These are phyloP conservation scores for Hyles vespertilio DNA, from an alignment of 1,140 invertebrate genomes.

Conservation along the genomic window DNA sequence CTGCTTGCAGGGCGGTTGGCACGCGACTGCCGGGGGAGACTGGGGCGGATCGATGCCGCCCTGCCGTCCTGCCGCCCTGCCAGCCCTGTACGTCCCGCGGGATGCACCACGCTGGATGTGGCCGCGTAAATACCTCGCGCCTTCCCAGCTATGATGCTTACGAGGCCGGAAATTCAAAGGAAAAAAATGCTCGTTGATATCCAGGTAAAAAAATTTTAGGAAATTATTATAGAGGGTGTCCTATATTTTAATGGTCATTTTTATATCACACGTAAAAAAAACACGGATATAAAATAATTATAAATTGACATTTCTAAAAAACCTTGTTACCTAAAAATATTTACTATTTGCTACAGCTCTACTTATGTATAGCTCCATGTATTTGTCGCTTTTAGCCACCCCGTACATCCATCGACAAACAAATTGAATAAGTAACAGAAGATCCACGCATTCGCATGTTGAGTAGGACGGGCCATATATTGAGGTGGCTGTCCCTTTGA, in stretches of 20 bases:
- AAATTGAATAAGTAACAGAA: slow-evolving; percentile 70
- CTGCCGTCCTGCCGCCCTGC: slow-evolving; percentile 25
- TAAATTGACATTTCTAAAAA: no score
- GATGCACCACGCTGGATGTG: slow-evolving; percentile 41
- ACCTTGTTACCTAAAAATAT: no score
- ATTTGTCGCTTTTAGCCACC: slow-evolving; percentile 1
- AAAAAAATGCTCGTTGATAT: no score
- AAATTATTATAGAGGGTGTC: no score
- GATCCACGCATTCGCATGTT: slow-evolving; percentile 57
- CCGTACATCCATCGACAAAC: slow-evolving; percentile 28
- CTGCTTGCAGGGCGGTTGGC: slow-evolving; percentile 34
- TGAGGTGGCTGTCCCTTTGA: slow-evolving; percentile 56
- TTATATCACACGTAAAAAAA: no score
- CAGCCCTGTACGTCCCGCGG: slow-evolving; percentile 64
- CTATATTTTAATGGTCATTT: no score
- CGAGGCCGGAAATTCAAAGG: no score
- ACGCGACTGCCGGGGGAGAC: slow-evolving; percentile 67
- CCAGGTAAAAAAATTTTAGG: no score
- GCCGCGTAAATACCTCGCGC: slow-evolving; percentile 5
- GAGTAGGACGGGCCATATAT: slow-evolving; percentile 60
- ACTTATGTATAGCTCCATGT: no score
- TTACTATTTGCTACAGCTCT: no score
- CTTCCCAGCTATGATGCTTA: no score
- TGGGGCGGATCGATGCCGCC: slow-evolving; percentile 68
- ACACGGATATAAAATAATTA: no score